Evolutionary conservation across 2,888 invertebrate genomes (phyloP), one percentile per base, ranked within the genome.

Genomic region (Synanthedon formicaeformis): DNA sequence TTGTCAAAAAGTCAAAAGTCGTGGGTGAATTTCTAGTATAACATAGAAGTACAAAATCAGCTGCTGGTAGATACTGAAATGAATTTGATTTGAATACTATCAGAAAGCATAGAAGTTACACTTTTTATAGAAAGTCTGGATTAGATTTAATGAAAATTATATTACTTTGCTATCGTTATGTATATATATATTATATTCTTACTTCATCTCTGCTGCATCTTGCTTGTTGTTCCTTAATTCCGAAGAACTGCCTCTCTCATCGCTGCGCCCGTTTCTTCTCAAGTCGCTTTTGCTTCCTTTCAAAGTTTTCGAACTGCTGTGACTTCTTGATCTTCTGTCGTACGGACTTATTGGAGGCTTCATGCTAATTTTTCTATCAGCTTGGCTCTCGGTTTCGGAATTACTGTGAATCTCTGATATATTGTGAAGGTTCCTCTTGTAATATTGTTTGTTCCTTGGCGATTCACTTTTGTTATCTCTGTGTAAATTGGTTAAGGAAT

Each of bases 381-480:
- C 63, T 48, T 81, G 76, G 55, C 82, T 84, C 50, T 86, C 88
- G 0, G 69, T 77, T 51, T 86, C 87, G 0, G 86, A 84, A 58
- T 83, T 84, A 58, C 82, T 81, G 51, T 82, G 78, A 12, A 80
- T 81, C 63, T 91, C 90, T 0, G 89, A 88, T 53, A 90, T 90
- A 56, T 90, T 90, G 59, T 90, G 89, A 4, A 90, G 76, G 59
- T 90, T 90, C 27, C 89, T 70, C 57, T 81, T 84, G 54, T 84
- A 80, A 55, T 75, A 74, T 13, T 75, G 74, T 53, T 77, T 82
- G 1, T 71, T 75, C 16, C 75, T 66, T 0, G 81, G 79, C 0
- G 79, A 80, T 53, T 77, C 78, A 40, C 66, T 73, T 49, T 75
- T 75, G 1, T 78, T 81, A 51, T 78, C 77, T 57, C 74, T 71